Percentiles rank a stretch among this genome's conserved stretches.
These are phyloP conservation scores for Amiota communis DNA, from an alignment of 2,888 invertebrate species.

Conservation along the genomic window DNA sequence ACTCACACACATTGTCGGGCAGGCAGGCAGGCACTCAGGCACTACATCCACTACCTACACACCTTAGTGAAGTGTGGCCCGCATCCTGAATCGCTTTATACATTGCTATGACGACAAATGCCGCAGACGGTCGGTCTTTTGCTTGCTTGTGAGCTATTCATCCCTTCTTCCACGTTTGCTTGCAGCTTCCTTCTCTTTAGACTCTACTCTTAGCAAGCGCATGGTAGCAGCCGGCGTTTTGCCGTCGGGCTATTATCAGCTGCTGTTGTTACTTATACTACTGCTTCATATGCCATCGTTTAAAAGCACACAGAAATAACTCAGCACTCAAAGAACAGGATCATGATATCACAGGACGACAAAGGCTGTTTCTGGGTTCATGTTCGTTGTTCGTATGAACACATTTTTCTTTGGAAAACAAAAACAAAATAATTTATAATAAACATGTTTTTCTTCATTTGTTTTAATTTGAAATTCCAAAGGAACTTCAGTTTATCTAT, in stretches of 20 bases:
- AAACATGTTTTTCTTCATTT: too few relatives aligned
- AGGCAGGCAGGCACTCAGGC: slow-evolving; percentile 24
- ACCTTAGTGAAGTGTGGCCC: neutral
- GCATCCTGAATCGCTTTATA: slow-evolving; percentile 37
- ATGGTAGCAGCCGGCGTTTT: slow-evolving; percentile 57
- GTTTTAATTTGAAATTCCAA: neutral
- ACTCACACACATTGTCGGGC: slow-evolving; percentile 37
- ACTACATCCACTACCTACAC: too few relatives aligned
- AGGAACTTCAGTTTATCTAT: neutral
- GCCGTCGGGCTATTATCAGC: slow-evolving; percentile 67
- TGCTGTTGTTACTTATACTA: slow-evolving; percentile 47
- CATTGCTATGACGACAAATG: slow-evolving; percentile 13
- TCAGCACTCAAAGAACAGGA: too few relatives aligned
- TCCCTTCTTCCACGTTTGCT: slow-evolving; percentile 26
- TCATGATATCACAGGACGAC: too few relatives aligned
- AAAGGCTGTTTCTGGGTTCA: too few relatives aligned
- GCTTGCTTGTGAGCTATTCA: slow-evolving; percentile 11
- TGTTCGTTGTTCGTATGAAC: neutral
- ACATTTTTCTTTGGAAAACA: neutral
- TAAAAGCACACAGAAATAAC: neutral
- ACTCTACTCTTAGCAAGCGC: neutral
- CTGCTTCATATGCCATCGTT: neutral
- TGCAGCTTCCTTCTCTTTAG: slow-evolving; percentile 4
- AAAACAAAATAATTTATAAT: too few relatives aligned
- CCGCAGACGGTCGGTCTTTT: slow-evolving; percentile 41